Conservation (phyloP, 2,888 invertebrate genomes). For the Trichopoda pennipes region DNA sequence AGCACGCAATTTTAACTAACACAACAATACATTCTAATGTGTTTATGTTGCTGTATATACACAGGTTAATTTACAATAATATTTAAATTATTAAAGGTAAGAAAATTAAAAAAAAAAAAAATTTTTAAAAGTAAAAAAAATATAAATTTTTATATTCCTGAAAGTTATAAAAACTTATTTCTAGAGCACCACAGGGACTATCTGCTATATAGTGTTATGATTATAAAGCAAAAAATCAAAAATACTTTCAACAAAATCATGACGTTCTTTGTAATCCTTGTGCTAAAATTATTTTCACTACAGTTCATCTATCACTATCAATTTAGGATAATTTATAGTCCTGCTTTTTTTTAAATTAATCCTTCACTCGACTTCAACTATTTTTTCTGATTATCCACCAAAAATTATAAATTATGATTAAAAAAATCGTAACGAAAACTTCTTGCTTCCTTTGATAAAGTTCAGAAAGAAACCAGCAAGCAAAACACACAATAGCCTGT, state of each 20-base stretch:
- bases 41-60: neutral
- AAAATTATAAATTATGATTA: conserved; percentile 25
- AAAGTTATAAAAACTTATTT: too few relatives aligned
- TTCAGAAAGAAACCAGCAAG: neutral
- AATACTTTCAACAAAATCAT: too few relatives aligned
- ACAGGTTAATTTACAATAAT: conserved; percentile 29
- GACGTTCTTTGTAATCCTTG: neutral
- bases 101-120: neutral
- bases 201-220: too few relatives aligned
- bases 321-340: conserved; percentile 22
- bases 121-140: neutral
- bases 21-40: neutral
- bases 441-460: neutral
- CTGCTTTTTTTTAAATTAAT: neutral
- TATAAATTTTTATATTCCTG: too few relatives aligned
- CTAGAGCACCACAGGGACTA: too few relatives aligned
- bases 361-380: conserved; percentile 12
- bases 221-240: too few relatives aligned
- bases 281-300: neutral
- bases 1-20: neutral
- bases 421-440: conserved; percentile 25
- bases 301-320: conserved; percentile 33
- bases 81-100: conserved; percentile 34
- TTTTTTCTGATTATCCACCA: neutral
- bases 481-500: conserved; percentile 6